Conservation (phyloP, 2,113 vertebrate species). For the Lepus americanus region DNA sequence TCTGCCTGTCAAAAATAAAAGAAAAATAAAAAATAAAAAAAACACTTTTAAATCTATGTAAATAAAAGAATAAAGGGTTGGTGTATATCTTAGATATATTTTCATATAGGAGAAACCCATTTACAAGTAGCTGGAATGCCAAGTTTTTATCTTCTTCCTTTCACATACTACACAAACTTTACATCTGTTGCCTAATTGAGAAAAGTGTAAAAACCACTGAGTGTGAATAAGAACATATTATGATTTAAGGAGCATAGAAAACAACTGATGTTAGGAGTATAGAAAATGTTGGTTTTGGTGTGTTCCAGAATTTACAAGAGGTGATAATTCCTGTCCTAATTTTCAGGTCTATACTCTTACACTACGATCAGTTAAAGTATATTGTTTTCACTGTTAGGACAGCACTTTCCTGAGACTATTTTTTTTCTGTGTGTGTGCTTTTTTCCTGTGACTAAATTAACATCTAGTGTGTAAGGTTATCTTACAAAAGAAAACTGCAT, state of each 20-base stretch:
- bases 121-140: not conserved
- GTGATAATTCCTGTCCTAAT: not conserved
- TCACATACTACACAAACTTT: not conserved
- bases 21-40: not conserved
- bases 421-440: not conserved
- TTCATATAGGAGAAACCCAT: fast-evolving
- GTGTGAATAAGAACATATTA: not conserved
- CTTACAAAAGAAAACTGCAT: not conserved
- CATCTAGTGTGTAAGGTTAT: not conserved
- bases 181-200: not conserved
- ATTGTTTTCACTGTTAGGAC: not conserved
- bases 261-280: not conserved
- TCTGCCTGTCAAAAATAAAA: too few species aligned
- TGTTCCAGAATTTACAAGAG: not conserved
- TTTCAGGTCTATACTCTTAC: not conserved
- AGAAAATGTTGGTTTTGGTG: not conserved
- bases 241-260: fast-evolving
- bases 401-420: not conserved
- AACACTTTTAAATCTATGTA: not conserved
- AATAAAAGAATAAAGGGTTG: not conserved
- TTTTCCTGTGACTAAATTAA: slow-evolving; percentile 31
- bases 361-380: not conserved
- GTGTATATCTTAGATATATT: not conserved
- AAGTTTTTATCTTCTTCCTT: not conserved
- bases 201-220: not conserved